Conservation (phyloP, 2,888 invertebrate genomes). For the Eupithecia abbreviata region DNA sequence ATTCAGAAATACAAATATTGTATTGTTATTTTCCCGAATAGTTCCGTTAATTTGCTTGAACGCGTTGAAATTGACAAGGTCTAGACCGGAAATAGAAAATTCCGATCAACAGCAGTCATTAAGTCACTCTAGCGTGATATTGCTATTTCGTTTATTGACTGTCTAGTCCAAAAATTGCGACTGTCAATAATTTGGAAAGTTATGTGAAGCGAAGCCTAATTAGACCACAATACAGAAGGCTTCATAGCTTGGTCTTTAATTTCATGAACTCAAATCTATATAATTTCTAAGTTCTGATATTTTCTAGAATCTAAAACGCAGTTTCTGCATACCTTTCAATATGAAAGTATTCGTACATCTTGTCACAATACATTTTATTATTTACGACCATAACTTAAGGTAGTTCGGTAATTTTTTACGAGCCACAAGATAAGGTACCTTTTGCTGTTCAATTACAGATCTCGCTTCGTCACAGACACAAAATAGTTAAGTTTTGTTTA, state of each 20-base stretch:
- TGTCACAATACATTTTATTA: no score
- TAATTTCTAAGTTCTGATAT: not conserved
- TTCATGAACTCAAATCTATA: not conserved
- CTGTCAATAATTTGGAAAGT: constrained; percentile 2
- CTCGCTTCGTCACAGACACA: not conserved
- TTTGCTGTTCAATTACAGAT: not conserved
- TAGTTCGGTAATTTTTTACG: not conserved
- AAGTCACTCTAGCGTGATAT: constrained; percentile 36
- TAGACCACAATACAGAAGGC: not conserved
- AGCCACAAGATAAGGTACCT: not conserved
- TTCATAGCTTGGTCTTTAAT: not conserved
- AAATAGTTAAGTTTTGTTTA: constrained; percentile 6
- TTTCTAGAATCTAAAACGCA: not conserved
- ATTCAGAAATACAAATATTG: not conserved
- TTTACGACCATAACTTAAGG: no score
- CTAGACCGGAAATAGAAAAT: constrained; percentile 40
- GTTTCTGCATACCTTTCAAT: not conserved
- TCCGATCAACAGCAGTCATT: constrained; percentile 38
- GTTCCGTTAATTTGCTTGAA: not conserved
- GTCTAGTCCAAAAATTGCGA: not conserved
- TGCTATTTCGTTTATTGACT: constrained; percentile 22
- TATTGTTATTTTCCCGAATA: not conserved
- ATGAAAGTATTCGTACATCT: not conserved
- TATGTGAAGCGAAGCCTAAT: not conserved
- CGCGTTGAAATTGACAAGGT: constrained; percentile 22